Base-by-base conservation (phyloP, 2,888 invertebrate genomes). In the Parasteatoda lunata region DNA sequence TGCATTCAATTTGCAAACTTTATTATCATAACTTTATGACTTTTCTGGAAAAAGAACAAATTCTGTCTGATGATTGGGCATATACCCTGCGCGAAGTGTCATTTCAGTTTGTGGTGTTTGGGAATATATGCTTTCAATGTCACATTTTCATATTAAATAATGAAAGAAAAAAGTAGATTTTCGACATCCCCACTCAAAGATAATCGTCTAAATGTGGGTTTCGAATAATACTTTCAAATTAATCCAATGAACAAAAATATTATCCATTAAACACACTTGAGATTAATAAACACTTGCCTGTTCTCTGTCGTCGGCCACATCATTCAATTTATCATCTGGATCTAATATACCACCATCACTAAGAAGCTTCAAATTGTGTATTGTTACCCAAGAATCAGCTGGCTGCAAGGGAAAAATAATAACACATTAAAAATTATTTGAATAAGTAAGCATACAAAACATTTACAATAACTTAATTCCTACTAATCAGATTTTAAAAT, bases 281-380 rank as follows among this genome's bases (percentile, higher is more conserved):
- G 30, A 9, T 68, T 15, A 30, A 64, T n/a, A 64, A 6, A 51
- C 13, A 48, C 8, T 68, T 89, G 93, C 93, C 92, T 98, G 97
- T 93, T 98, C 98, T 76, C 98, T 94, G 93, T 99, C 98, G 92
- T 99, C 98, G 30, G 96, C 98, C 68, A 99, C 98, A 93, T 98
- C 98, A 90, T 95, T 95, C 79, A 99, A 94, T 90, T 95, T 95
- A 93, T 99, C 99, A 93, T 98, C 98, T 4, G 97, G 97, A 93
- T 99, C 98, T 88, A 99, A 93, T 91, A 99, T 97, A 30, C 97
- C 97, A 76, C 97, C 97, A 84, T 95, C 95, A 66, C 96, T 96
- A 91, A 96, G 95, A 89, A 97, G 97, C 91, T 98, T 97, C 86
- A 99, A 93, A 90, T 97, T 97, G 92, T 96, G 96, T 84, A 98